These are phyloP conservation scores for Megaptera novaeangliae DNA, from an alignment of 2,113 vertebrate genomes.

Conservation along the genomic window DNA sequence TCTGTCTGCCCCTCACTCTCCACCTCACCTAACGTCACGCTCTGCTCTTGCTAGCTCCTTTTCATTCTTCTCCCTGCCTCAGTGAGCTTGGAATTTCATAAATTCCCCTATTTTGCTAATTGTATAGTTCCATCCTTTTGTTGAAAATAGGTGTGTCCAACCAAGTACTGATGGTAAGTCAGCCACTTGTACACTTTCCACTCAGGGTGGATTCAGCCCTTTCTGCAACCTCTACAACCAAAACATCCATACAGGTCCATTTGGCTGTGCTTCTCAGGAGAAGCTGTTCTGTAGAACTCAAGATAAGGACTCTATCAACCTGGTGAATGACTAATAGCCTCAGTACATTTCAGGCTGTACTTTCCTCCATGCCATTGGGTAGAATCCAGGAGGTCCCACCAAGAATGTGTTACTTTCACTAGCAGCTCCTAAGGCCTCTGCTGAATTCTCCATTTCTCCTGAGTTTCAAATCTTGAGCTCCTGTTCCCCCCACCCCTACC, in stretches of 20 bases:
- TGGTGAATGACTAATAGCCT: background rate
- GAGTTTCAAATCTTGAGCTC: background rate
- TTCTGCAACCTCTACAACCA: background rate
- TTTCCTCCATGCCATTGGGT: background rate
- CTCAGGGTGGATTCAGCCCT: background rate
- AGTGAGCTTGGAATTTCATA: background rate
- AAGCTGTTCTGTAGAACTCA: background rate
- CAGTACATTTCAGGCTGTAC: background rate
- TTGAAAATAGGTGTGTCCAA: background rate
- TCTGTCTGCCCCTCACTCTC: background rate
- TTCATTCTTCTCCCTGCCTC: background rate
- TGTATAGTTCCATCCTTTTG: background rate
- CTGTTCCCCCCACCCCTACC: no score
- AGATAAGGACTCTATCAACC: background rate
- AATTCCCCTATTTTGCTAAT: background rate
- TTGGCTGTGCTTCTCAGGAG: background rate
- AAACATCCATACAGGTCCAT: background rate
- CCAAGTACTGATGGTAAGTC: background rate
- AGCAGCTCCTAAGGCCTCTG: background rate
- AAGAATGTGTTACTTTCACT: background rate
- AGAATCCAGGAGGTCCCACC: background rate
- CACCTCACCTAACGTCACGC: background rate
- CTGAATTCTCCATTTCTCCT: background rate
- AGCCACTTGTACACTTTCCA: background rate
- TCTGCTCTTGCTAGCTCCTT: background rate